Percentiles rank a stretch among this genome's conserved stretches.
Conservation (phyloP, 2,113 vertebrate species). For the Lophura nycthemera region DNA sequence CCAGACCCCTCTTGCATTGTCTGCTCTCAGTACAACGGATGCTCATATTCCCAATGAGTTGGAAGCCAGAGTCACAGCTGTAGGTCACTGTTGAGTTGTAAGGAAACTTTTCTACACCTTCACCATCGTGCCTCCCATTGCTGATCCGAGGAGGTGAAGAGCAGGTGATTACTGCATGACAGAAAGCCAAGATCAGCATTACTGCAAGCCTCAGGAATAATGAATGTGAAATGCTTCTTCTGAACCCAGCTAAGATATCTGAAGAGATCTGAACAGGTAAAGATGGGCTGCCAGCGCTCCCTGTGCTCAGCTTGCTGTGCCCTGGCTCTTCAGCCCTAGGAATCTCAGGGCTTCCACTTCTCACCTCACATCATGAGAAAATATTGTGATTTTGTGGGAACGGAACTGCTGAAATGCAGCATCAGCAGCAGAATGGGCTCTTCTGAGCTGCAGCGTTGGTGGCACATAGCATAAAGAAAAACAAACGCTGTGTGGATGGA, state of each 20-base stretch:
- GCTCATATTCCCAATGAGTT: background rate
- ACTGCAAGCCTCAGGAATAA: background rate
- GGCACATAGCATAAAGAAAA: background rate
- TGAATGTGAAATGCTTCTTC: background rate
- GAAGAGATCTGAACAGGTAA: fast-evolving
- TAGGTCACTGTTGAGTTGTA: slow-evolving; percentile 67
- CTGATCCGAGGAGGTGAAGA: slow-evolving; percentile 39
- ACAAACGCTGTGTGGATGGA: fast-evolving
- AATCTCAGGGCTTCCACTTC: background rate
- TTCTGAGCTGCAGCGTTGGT: background rate
- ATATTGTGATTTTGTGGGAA: background rate
- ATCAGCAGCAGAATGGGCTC: background rate
- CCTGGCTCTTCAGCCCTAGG: background rate
- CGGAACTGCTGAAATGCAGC: background rate
- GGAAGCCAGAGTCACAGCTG: slow-evolving; percentile 53
- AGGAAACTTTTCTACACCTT: background rate
- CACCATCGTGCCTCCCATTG: slow-evolving; percentile 45
- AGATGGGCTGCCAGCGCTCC: fast-evolving
- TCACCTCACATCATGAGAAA: background rate
- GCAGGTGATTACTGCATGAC: slow-evolving; percentile 57
- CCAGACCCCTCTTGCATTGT: slow-evolving; percentile 36
- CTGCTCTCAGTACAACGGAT: slow-evolving; percentile 24
- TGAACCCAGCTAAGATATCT: fast-evolving
- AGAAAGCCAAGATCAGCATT: fast-evolving
- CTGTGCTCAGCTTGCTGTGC: fast-evolving